Base-by-base conservation (phyloP, 2,888 invertebrate genomes). In the Sarcophaga subvicina region DNA sequence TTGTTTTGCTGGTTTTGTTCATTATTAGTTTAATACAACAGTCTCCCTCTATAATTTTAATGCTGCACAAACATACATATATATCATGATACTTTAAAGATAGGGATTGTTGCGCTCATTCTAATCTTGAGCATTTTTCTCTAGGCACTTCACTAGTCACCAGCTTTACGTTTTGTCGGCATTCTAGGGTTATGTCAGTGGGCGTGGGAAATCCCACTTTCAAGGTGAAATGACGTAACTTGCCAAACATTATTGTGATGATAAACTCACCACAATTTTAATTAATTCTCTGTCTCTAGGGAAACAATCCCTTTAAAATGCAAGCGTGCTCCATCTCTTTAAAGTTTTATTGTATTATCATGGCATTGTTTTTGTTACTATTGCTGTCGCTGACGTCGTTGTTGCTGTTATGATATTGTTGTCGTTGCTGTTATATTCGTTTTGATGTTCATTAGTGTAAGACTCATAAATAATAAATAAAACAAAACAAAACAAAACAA, bases 361-460 rank as follows among this genome's bases (percentile, higher is more conserved):
- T 37, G 37, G 8, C 37, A 37, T 8, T 37, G 37, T 37, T 37
- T 37, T 10, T 37, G 37, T 37, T 37, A 10, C 37, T 37, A 10
- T 70, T 69, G 54, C 54, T 54, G 5, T 54, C 17, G 37, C 66
- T 73, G 54, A 12, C 10, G 17, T 54, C 17, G 54, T 54, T 54
- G 54, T 54, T 14, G 12, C 62, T 76, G 37, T 49, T 80, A 59
- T 85, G 17, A 54, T 17, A 54, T 17, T 54, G 49, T 62, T 76
- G 67, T 80, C 80, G 64, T 70, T 69, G 67, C 45, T 62, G 25
- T 73, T 80, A 25, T 75, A 78, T 83, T 81, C 71, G 45, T 80
- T 77, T 81, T 83, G 70, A 79, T 81, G 87, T 87, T 87, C 87
- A 87, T 87, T 87, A 87, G 87, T 60, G 75, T 71, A 87, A 79